These are phyloP conservation scores for Glossosoma conforme DNA, from an alignment of 1,140 invertebrate species.

Conservation along the genomic window DNA sequence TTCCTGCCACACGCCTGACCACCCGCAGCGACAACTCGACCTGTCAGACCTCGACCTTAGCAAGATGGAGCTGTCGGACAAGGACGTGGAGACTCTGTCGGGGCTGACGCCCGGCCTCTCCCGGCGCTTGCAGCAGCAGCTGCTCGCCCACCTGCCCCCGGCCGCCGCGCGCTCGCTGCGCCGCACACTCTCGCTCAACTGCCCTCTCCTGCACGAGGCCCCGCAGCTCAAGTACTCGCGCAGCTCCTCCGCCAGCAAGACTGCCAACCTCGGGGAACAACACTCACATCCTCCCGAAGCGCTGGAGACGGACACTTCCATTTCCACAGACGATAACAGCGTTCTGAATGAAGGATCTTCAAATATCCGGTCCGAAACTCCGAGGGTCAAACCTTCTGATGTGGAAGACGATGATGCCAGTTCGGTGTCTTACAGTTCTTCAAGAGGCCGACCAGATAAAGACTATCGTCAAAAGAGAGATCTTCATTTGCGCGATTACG, in stretches of 20 bases:
- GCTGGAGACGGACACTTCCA: no score
- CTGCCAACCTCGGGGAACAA: not conserved
- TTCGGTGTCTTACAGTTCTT: not conserved
- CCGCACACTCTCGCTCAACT: constrained; percentile 55
- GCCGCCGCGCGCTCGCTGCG: constrained; percentile 56
- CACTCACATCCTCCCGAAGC: not conserved
- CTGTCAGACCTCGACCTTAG: constrained; percentile 60
- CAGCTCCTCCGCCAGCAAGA: constrained; percentile 24
- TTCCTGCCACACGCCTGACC: constrained; percentile 32
- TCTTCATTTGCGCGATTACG: not conserved
- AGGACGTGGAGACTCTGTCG: constrained; percentile 59
- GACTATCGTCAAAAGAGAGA: not conserved
- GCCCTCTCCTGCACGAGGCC: constrained; percentile 14
- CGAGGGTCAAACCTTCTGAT: not conserved
- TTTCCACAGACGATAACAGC: no score
- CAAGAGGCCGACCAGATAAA: not conserved
- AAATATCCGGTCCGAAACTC: not conserved
- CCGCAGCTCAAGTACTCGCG: constrained; percentile 23
- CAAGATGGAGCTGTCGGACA: constrained; percentile 58
- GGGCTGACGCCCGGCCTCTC: constrained; percentile 60
- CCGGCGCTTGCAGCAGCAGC: constrained; percentile 58
- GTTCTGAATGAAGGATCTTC: no score
- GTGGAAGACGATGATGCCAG: not conserved
- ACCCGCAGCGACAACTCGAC: constrained; percentile 49
- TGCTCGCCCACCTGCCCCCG: constrained; percentile 57